A percentile compares a stretch with the other conserved stretches of the same genome.
phyloP scores from a whole-genome alignment of 2,888 invertebrate genomes.

The Flexamia atlantica region DNA sequence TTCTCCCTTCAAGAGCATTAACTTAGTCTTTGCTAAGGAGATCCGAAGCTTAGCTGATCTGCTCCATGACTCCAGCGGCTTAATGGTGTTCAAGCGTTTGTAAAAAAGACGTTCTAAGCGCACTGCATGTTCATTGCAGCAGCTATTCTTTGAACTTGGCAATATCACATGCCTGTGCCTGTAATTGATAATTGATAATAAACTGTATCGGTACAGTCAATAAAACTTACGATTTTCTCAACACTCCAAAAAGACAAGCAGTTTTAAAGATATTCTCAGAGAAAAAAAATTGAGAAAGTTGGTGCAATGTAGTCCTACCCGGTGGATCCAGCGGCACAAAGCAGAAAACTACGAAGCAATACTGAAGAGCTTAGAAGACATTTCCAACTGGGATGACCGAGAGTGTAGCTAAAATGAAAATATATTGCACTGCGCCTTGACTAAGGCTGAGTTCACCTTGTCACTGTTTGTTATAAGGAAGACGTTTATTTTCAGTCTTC shows the following conservation, averaged over 20 bases:
- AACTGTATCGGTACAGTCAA: constrained; percentile 41
- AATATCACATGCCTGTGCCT: constrained; percentile 46
- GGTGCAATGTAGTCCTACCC: constrained; percentile 34
- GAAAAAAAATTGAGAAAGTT: constrained; percentile 12
- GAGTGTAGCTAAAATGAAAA: constrained; percentile 30
- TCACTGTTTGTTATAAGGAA: constrained; percentile 30
- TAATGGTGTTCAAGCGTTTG: constrained; percentile 53
- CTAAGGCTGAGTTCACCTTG: constrained; percentile 47
- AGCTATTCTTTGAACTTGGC: constrained; percentile 62
- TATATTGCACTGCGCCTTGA: constrained; percentile 24
- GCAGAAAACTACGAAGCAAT: constrained; percentile 29
- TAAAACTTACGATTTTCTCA: constrained; percentile 41
- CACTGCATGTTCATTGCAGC: no score
- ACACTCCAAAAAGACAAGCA: constrained; percentile 44
- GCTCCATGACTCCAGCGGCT: no score
- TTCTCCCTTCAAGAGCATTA: no score
- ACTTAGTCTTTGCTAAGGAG: no score
- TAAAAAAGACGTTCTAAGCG: constrained; percentile 61
- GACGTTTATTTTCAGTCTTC: constrained; percentile 44
- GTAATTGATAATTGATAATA: constrained; percentile 17
- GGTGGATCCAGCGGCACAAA: constrained; percentile 48
- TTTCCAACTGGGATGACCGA: constrained; percentile 32
- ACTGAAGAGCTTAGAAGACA: constrained; percentile 30
- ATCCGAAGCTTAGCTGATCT: no score
- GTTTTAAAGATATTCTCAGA: constrained; percentile 33